Evolutionary conservation across 2,797 vertebrate genomes (phyloP).

Genomic region (Dipus sagitta): DNA sequence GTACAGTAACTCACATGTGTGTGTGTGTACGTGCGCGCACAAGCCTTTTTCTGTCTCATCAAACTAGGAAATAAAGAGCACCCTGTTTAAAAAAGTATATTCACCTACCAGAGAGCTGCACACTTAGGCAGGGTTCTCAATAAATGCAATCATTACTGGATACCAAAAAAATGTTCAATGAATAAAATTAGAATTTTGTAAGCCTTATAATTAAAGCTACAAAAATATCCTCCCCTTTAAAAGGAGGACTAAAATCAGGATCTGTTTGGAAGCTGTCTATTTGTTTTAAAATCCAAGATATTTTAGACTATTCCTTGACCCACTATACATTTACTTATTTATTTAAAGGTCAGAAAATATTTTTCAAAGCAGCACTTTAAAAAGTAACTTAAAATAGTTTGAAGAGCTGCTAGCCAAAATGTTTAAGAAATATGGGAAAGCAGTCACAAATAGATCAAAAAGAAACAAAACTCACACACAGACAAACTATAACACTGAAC

Average conservation of each 20-base stretch:
- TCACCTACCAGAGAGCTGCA: constrained; percentile 19
- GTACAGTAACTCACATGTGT: neutral
- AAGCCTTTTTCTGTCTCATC: constrained; percentile 27
- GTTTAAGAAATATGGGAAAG: constrained; percentile 44
- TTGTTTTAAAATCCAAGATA: constrained; percentile 73
- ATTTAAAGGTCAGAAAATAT: constrained; percentile 77
- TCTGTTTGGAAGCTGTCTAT: constrained; percentile 53
- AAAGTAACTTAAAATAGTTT: constrained; percentile 59
- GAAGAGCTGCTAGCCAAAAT: constrained; percentile 19
- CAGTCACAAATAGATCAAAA: constrained; percentile 9
- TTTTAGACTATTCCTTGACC: constrained; percentile 66
- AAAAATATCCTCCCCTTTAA: constrained; percentile 67
- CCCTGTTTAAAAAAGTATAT: neutral
- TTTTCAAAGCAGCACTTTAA: constrained; percentile 59
- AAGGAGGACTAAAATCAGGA: constrained; percentile 62
- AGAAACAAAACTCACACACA: neutral
- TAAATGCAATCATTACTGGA: constrained; percentile 53
- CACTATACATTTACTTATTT: constrained; percentile 58
- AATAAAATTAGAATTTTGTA: constrained; percentile 73
- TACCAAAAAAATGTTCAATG: constrained; percentile 53
- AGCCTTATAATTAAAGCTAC: constrained; percentile 67
- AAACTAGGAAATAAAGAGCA: constrained; percentile 20
- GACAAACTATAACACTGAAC: constrained; percentile 45
- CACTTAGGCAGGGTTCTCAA: constrained; percentile 34
- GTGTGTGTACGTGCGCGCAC: too few relatives aligned